A percentile compares a stretch with the other conserved stretches of the same genome.
Conservation (phyloP, 2,797 vertebrate species). For the Dicrostonyx torquatus region DNA sequence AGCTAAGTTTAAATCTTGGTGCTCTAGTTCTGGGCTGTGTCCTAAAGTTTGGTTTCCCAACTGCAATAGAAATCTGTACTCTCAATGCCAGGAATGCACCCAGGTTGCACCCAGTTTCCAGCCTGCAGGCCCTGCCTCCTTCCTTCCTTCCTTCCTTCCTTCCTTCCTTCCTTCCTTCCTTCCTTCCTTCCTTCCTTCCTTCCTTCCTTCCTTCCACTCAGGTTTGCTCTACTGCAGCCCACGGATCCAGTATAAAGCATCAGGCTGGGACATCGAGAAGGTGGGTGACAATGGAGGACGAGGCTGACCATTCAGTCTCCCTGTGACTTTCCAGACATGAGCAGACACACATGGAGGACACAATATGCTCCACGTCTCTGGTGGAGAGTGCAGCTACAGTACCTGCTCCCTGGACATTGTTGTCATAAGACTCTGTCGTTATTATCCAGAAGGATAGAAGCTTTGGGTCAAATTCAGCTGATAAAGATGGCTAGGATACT, state of each 20-base stretch:
- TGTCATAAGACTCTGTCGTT: neutral
- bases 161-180: too few species aligned
- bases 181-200: too few species aligned
- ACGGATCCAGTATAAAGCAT: fast-evolving
- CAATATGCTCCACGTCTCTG: neutral
- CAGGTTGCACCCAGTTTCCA: neutral
- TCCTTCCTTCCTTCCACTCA: neutral
- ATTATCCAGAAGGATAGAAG: neutral
- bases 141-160: too few species aligned
- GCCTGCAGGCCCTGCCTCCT: neutral
- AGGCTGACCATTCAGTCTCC: too few species aligned
- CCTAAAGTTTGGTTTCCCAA: neutral
- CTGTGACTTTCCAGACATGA: neutral
- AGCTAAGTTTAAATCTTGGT: neutral
- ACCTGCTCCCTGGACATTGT: neutral
- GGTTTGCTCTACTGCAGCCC: neutral
- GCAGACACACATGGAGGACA: neutral
- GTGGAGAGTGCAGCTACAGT: fast-evolving
- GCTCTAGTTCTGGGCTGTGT: neutral
- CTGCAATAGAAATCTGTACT: neutral
- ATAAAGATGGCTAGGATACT: neutral
- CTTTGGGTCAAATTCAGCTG: neutral
- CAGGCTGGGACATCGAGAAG: neutral
- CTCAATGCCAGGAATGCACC: neutral
- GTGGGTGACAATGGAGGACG: neutral